Conservation (phyloP, 2,113 vertebrate genomes). For the Equus przewalskii region DNA sequence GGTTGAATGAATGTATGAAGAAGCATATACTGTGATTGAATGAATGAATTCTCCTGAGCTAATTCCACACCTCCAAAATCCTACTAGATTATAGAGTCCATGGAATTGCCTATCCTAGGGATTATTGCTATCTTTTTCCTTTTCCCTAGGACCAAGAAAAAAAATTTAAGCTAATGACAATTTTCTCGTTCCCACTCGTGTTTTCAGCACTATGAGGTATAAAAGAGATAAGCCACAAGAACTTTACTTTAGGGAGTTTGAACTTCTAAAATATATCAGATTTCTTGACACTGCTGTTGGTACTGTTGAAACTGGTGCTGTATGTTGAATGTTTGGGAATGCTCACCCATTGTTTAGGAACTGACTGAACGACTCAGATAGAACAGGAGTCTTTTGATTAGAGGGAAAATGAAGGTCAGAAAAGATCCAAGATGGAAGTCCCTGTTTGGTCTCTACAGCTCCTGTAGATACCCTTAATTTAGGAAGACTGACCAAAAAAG, state of each 20-base stretch:
- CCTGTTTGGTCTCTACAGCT: neutral
- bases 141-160: neutral
- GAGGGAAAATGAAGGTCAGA: neutral
- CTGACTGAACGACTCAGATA: neutral
- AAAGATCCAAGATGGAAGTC: neutral
- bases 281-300: neutral
- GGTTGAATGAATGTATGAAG: neutral
- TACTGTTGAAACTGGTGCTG: neutral
- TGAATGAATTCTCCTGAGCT: conserved; percentile 1
- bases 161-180: neutral
- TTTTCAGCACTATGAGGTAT: neutral
- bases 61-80: conserved; percentile 2
- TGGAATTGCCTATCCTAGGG: neutral
- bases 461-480: neutral
- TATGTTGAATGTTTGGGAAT: neutral
- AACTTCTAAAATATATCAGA: neutral
- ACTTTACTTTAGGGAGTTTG: neutral
- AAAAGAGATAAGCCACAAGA: neutral
- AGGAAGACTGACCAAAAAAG: neutral
- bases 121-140: neutral
- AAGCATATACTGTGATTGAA: neutral
- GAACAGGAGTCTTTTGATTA: neutral
- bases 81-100: neutral
- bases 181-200: neutral
- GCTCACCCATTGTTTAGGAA: neutral